Conservation (phyloP, 2,797 vertebrate species). For the Zalophus californianus region DNA sequence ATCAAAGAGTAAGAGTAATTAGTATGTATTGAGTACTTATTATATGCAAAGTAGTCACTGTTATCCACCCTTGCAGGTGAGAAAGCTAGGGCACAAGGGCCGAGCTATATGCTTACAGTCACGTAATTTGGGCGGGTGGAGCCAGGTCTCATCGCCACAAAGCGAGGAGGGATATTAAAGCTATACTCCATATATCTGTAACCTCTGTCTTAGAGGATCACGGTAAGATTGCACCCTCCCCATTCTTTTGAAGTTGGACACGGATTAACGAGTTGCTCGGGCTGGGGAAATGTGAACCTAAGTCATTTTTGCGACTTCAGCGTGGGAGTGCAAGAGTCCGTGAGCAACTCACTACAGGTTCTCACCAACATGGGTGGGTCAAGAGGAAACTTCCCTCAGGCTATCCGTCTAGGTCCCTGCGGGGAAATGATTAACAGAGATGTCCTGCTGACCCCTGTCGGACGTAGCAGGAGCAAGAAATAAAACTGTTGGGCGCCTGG, state of each 20-base stretch:
- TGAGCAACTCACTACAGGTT: neutral
- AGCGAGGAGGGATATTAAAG: neutral
- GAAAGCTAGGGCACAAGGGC: neutral
- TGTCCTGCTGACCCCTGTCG: neutral
- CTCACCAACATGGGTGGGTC: neutral
- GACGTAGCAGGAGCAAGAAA: neutral
- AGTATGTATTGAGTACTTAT: neutral
- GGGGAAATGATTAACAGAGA: neutral
- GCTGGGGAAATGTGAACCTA: slow-evolving; percentile 40
- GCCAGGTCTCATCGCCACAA: neutral
- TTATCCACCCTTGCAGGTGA: neutral
- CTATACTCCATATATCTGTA: slow-evolving; percentile 35
- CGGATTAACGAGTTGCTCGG: neutral
- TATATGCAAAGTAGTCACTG: neutral
- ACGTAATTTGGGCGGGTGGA: neutral
- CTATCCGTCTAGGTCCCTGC: neutral
- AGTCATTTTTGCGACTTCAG: neutral
- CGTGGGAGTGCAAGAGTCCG: neutral
- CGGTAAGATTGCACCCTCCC: neutral
- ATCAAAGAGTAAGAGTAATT: neutral
- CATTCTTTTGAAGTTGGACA: neutral
- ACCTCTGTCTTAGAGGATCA: neutral
- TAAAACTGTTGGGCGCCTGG: neutral
- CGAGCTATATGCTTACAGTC: neutral
- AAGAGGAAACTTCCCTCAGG: neutral